Evolutionary conservation across 2,113 vertebrate species (phyloP).

Genomic region (Polypterus bichir): DNA sequence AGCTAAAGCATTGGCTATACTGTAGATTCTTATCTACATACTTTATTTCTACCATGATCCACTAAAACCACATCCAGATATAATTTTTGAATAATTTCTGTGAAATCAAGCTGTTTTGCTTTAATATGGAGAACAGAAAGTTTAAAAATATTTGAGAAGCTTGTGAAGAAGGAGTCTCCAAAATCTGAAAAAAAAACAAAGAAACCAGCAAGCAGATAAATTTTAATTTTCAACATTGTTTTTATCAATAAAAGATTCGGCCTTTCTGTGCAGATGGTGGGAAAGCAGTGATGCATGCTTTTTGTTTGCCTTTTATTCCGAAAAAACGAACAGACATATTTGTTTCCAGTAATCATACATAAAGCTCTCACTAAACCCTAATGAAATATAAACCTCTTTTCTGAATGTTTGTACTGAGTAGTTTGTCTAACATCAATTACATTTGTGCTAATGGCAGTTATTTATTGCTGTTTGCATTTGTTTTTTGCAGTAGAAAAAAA

Average conservation of each 20-base stretch:
- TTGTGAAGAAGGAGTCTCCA: no score
- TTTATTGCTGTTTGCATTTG: slow-evolving; percentile 77
- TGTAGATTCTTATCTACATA: no score
- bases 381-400: slow-evolving; percentile 70
- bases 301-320: slow-evolving; percentile 17
- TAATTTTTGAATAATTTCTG: no score
- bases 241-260: neutral
- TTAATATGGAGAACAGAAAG: no score
- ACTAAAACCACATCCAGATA: no score
- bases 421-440: slow-evolving; percentile 80
- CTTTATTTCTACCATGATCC: no score
- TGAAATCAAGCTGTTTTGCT: no score
- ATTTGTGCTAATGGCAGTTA: slow-evolving; percentile 81
- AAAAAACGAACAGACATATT: slow-evolving; percentile 42
- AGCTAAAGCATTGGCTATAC: no score
- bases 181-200: no score
- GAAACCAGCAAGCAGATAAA: no score
- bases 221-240: no score
- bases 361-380: slow-evolving; percentile 63
- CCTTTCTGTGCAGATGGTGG: slow-evolving; percentile 49
- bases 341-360: slow-evolving; percentile 75
- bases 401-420: slow-evolving; percentile 67
- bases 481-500: slow-evolving; percentile 72
- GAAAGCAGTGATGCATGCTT: slow-evolving; percentile 28
- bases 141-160: no score